phyloP scores from a whole-genome alignment of 2,797 vertebrate genomes.

The Holocentrus rufus region DNA sequence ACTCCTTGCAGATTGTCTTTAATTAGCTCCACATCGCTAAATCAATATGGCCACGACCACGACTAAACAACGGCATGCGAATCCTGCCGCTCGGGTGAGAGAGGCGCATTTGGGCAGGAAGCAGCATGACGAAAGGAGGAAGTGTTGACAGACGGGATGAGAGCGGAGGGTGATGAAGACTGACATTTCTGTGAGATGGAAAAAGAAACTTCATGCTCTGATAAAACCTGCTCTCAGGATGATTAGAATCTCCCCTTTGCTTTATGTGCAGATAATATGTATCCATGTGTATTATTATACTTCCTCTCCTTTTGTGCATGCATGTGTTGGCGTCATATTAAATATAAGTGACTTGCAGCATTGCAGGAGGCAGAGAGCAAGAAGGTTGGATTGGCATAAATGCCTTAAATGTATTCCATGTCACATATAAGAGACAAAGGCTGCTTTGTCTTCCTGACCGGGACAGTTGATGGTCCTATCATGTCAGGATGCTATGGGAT shows the following conservation, averaged over 20 bases:
- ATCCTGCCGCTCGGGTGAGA: slow-evolving; percentile 52
- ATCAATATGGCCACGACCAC: slow-evolving; percentile 74
- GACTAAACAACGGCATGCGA: slow-evolving; percentile 72
- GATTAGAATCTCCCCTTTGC: slow-evolving; percentile 52
- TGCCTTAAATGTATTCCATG: not conserved
- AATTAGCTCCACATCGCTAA: slow-evolving; percentile 78
- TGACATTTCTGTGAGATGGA: slow-evolving; percentile 53
- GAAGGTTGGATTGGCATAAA: not conserved
- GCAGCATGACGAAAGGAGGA: slow-evolving; percentile 48
- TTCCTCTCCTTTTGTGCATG: too few relatives aligned
- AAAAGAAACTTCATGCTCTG: slow-evolving; percentile 44
- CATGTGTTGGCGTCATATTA: slow-evolving; percentile 2
- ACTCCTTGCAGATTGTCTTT: slow-evolving; percentile 77
- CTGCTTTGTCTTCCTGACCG: not conserved
- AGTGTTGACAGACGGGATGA: slow-evolving; percentile 59
- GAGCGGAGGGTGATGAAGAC: slow-evolving; percentile 61
- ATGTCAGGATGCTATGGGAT: slow-evolving; percentile 36
- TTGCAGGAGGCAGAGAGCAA: slow-evolving; percentile 18
- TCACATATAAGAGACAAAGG: not conserved
- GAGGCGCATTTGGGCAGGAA: slow-evolving; percentile 47
- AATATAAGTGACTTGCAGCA: slow-evolving; percentile 16
- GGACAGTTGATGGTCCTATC: slow-evolving; percentile 12
- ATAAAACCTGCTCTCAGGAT: slow-evolving; percentile 56
- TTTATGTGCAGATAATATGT: slow-evolving; percentile 19
- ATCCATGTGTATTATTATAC: too few relatives aligned